Evolutionary conservation across 2,797 vertebrate genomes (phyloP).

Genomic region (Darevskia nairensis): DNA sequence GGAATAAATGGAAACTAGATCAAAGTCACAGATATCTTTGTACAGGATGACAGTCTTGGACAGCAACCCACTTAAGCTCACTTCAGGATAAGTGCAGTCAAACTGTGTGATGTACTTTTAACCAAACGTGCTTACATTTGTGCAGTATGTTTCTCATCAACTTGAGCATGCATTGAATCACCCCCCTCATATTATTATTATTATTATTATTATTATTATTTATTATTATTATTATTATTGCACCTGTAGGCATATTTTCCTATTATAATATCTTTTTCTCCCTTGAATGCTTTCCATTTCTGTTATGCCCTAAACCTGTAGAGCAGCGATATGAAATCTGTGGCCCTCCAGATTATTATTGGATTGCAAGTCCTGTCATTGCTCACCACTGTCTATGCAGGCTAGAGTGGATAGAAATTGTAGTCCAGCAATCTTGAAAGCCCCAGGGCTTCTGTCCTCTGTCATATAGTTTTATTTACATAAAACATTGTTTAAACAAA

Average conservation of each 20-base stretch:
- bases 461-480: no score
- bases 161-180: neutral
- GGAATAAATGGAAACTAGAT: neutral
- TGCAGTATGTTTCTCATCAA: neutral
- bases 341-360: no score
- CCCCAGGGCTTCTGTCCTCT: no score
- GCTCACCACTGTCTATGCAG: neutral
- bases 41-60: neutral
- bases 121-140: neutral
- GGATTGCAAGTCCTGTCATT: neutral
- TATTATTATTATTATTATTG: no score
- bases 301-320: no score
- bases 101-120: neutral
- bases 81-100: neutral
- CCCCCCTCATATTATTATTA: no score
- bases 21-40: neutral
- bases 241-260: neutral
- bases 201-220: neutral
- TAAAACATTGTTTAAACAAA: no score
- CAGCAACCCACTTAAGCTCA: neutral
- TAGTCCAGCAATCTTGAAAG: no score
- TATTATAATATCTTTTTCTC: neutral
- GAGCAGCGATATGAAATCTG: no score
- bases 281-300: neutral
- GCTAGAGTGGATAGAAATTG: no score